Conservation (phyloP, 2,797 vertebrate genomes). For the Gobionotothen gibberifrons region DNA sequence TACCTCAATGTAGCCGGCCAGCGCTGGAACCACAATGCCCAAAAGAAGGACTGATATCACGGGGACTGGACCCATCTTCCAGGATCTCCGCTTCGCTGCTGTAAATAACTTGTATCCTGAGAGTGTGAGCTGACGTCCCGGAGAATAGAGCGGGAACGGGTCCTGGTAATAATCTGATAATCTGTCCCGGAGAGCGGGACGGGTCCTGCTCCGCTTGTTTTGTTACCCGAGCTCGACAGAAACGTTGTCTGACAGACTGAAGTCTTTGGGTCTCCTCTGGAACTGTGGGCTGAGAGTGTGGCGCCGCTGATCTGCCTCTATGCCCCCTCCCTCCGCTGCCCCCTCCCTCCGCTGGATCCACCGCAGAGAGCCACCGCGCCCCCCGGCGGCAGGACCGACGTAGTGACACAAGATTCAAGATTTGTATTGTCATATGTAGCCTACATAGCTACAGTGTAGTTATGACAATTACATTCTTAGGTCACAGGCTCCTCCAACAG, state of each 20-base stretch:
- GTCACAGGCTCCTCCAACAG: too few species aligned
- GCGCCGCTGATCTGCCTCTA: constrained; percentile 36
- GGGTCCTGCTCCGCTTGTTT: constrained; percentile 62
- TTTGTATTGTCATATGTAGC: too few species aligned
- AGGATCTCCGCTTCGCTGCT: constrained; percentile 48
- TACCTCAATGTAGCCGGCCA: constrained; percentile 94
- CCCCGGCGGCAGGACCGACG: constrained; percentile 47
- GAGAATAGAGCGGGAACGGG: constrained; percentile 22
- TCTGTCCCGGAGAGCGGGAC: constrained; percentile 32
- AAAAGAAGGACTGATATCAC: constrained; percentile 84
- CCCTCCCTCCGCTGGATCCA: constrained; percentile 41
- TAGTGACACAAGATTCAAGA: too few species aligned
- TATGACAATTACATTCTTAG: too few species aligned
- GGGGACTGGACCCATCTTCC: constrained; percentile 81
- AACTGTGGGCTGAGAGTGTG: constrained; percentile 57
- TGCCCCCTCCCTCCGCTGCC: constrained; percentile 48
- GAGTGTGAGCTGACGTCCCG: constrained; percentile 39
- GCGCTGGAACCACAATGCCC: constrained; percentile 85
- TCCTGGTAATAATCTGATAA: constrained; percentile 39
- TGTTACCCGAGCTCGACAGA: constrained; percentile 51
- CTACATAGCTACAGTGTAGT: too few species aligned
- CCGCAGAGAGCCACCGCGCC: constrained; percentile 55
- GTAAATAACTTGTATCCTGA: constrained; percentile 71
- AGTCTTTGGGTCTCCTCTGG: constrained; percentile 24
- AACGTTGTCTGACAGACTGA: constrained; percentile 36